Evolutionary conservation across 2,888 invertebrate genomes (phyloP).

Genomic region (Sphaerophoria taeniata): DNA sequence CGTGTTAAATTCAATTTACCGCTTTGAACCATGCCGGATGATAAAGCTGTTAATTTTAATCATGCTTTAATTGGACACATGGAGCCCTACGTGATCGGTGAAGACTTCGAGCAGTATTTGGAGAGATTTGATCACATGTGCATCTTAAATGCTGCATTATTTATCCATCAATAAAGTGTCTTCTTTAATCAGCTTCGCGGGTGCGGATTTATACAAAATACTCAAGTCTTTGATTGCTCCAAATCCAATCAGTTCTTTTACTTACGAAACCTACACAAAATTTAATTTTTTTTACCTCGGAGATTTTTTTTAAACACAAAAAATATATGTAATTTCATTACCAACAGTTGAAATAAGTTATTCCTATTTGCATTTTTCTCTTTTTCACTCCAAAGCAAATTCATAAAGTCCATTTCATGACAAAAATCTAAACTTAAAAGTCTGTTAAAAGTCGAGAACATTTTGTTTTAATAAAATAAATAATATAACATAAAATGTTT

Average conservation of each 20-base stretch:
- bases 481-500: too few relatives aligned
- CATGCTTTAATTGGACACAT: slow-evolving; percentile 7
- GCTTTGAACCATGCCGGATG: neutral
- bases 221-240: slow-evolving; percentile 9
- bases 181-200: slow-evolving; percentile 8
- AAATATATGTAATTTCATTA: too few relatives aligned
- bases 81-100: slow-evolving; percentile 20
- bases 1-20: neutral
- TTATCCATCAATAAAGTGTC: neutral
- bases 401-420: too few relatives aligned
- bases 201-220: slow-evolving; percentile 26
- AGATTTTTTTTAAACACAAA: too few relatives aligned
- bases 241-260: neutral
- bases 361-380: too few relatives aligned
- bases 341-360: too few relatives aligned
- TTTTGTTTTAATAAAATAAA: too few relatives aligned
- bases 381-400: too few relatives aligned
- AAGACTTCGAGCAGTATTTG: slow-evolving; percentile 24
- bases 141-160: slow-evolving; percentile 8
- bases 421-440: too few relatives aligned
- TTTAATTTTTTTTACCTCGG: too few relatives aligned
- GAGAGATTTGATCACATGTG: slow-evolving; percentile 18
- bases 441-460: too few relatives aligned
- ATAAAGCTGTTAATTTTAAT: slow-evolving; percentile 8
- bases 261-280: neutral